Evolutionary conservation across 2,797 vertebrate genomes (phyloP).

Genomic region (Eleutherodactylus coqui): DNA sequence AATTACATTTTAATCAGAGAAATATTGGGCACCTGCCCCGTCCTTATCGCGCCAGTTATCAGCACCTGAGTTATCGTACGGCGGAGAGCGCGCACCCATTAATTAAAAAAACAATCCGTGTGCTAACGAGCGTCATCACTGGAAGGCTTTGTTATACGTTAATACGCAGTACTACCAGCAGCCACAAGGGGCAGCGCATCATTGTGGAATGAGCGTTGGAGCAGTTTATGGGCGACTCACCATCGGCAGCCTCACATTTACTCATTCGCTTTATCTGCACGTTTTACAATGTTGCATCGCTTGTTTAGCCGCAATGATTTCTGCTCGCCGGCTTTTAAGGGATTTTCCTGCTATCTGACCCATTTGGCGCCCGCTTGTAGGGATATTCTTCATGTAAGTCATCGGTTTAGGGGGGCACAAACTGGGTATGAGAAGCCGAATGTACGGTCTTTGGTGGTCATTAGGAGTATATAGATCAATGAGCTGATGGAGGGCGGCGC

Average conservation of each 20-base stretch:
- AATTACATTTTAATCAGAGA: conserved; percentile 52
- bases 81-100: background rate
- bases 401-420: no score
- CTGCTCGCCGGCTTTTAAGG: background rate
- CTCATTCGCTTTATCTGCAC: background rate
- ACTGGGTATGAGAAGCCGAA: no score
- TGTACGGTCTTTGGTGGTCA: no score
- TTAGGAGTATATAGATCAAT: no score
- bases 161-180: background rate
- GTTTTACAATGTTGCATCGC: background rate
- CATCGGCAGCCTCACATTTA: background rate
- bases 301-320: background rate
- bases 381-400: no score
- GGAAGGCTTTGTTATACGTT: background rate
- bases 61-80: conserved; percentile 36
- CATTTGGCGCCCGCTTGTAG: no score
- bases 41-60: conserved; percentile 1
- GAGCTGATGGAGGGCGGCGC: no score
- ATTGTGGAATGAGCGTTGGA: background rate
- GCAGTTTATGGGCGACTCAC: background rate
- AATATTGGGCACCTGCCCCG: conserved; percentile 36
- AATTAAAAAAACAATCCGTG: background rate
- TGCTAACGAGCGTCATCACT: background rate
- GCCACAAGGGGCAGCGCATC: background rate
- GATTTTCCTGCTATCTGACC: background rate